These are phyloP conservation scores for Hoplias malabaricus DNA, from an alignment of 2,113 vertebrate species.

Conservation along the genomic window DNA sequence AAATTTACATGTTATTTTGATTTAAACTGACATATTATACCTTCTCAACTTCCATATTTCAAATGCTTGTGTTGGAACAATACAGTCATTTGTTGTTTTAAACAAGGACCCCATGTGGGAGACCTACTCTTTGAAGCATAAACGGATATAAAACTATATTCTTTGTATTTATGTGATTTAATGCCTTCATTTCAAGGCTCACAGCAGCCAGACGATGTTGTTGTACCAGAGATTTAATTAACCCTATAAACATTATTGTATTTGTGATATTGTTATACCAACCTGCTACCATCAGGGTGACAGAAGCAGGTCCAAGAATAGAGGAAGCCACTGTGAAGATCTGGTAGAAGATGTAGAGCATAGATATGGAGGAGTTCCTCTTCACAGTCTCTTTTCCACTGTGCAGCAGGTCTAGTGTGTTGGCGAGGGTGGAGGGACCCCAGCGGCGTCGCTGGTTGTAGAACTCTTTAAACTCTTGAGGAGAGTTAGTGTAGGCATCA, in stretches of 20 bases:
- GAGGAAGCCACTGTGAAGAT: constrained; percentile 78
- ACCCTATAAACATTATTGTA: too few relatives aligned
- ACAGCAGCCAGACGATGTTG: neutral
- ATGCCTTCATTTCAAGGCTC: neutral
- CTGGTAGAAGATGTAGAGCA: constrained; percentile 78
- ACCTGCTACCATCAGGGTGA: constrained; percentile 82
- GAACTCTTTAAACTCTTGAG: constrained; percentile 82
- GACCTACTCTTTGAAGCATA: too few relatives aligned
- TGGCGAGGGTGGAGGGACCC: constrained; percentile 80
- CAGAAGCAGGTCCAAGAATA: constrained; percentile 80
- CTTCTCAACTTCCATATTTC: too few relatives aligned
- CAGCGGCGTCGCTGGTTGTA: constrained; percentile 81
- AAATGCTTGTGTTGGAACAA: too few relatives aligned
- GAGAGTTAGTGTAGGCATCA: constrained; percentile 81
- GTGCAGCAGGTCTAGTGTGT: constrained; percentile 78
- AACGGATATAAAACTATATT: too few relatives aligned
- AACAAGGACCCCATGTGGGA: too few relatives aligned
- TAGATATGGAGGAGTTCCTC: constrained; percentile 77
- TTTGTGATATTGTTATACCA: neutral
- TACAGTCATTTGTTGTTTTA: too few relatives aligned
- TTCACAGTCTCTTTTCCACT: constrained; percentile 72
- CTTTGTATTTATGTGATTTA: too few relatives aligned
- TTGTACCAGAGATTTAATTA: too few relatives aligned
- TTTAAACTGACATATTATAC: too few relatives aligned
- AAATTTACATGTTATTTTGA: too few relatives aligned